Evolutionary conservation across 2,797 vertebrate species (phyloP).

Genomic region (Chelonia mydas): DNA sequence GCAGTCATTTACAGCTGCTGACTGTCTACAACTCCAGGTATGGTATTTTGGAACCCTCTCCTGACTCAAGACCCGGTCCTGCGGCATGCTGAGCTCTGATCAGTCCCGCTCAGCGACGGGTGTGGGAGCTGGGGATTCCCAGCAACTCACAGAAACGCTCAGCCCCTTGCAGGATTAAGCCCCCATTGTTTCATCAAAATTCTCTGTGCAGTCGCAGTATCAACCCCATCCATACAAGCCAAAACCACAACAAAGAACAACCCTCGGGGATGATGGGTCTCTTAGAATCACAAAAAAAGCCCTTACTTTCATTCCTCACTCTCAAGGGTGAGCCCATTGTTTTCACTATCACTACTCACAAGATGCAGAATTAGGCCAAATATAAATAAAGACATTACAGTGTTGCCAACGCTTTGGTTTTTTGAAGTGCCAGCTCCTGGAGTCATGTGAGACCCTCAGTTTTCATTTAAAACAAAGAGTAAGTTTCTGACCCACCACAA

Average conservation of each 20-base stretch:
- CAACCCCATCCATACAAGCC: neutral
- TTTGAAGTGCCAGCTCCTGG: neutral
- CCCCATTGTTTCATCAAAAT: neutral
- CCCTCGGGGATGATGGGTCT: no score
- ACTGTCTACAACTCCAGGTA: neutral
- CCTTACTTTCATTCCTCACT: no score
- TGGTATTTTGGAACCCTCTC: neutral
- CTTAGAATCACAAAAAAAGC: neutral
- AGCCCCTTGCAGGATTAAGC: neutral
- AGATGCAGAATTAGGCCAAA: neutral
- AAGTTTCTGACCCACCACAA: neutral
- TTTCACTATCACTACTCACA: accelerated
- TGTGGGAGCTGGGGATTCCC: neutral
- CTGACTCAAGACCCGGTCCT: neutral
- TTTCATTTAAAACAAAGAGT: neutral
- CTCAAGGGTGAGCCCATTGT: neutral
- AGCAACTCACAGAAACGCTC: neutral
- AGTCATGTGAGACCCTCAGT: neutral
- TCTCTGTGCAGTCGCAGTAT: neutral
- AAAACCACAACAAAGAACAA: neutral
- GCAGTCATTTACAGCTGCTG: neutral
- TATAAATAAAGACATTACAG: neutral
- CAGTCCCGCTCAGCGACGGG: neutral
- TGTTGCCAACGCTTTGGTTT: neutral
- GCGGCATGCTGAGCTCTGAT: neutral